These are phyloP conservation scores for Odobenus rosmarus DNA, from an alignment of 2,113 vertebrate species.

Conservation along the genomic window DNA sequence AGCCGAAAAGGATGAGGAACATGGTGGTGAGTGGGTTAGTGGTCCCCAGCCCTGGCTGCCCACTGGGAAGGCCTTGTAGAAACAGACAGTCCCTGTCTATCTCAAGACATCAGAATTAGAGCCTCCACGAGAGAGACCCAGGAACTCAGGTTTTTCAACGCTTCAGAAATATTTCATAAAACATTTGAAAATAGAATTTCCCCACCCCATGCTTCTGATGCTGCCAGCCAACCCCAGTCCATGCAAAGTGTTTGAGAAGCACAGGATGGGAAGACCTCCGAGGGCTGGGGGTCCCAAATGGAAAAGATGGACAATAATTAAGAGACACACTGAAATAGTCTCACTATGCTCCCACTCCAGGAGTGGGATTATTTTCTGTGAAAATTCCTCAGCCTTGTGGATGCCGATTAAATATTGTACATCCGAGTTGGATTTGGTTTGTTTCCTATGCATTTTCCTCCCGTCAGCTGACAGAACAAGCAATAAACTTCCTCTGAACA, in stretches of 20 bases:
- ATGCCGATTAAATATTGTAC: neutral
- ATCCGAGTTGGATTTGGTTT: no score
- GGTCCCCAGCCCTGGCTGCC: neutral
- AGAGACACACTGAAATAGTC: neutral
- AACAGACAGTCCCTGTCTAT: neutral
- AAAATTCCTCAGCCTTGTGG: neutral
- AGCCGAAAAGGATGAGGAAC: neutral
- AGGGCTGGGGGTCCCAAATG: rapidly evolving
- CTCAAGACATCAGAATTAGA: neutral
- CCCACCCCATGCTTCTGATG: neutral
- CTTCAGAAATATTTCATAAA: neutral
- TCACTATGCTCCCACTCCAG: neutral
- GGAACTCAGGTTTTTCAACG: neutral
- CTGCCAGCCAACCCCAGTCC: neutral
- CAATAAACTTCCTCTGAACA: neutral
- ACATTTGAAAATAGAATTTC: neutral
- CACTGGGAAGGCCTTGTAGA: neutral
- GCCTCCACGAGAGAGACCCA: rapidly evolving
- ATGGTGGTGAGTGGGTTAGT: no score
- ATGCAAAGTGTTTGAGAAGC: rapidly evolving
- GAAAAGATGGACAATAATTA: neutral
- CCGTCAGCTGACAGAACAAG: neutral
- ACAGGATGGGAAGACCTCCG: rapidly evolving
- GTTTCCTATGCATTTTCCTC: neutral
- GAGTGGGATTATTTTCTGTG: neutral